Evolutionary conservation across 2,797 vertebrate genomes (phyloP).

Genomic region (Sebastes goodei): DNA sequence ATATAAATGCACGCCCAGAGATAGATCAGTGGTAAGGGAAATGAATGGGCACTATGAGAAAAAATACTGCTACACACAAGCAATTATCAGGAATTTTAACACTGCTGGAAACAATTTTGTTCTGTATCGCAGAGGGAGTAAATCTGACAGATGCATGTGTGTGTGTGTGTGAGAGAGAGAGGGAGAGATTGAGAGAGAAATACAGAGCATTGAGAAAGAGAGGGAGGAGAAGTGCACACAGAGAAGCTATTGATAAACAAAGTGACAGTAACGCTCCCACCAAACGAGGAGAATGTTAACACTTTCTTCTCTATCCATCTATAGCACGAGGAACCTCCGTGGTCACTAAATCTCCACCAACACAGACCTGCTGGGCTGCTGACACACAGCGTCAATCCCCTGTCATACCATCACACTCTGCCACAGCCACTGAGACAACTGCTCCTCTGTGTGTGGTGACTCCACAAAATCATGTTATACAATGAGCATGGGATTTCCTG

Average conservation of each 20-base stretch:
- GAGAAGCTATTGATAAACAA: conserved; percentile 75
- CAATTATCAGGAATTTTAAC: conserved; percentile 25
- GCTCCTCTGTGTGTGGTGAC: conserved; percentile 26
- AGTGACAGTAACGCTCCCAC: conserved; percentile 60
- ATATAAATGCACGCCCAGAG: not conserved
- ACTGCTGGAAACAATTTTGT: conserved; percentile 20
- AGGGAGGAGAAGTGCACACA: conserved; percentile 60
- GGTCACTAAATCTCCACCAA: conserved; percentile 22
- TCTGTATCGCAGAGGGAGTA: conserved; percentile 4
- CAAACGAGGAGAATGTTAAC: conserved; percentile 61
- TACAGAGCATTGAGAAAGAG: conserved; percentile 37
- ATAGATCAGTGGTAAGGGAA: not conserved
- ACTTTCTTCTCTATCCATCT: conserved; percentile 37
- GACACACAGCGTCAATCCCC: conserved; percentile 49
- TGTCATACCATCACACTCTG: conserved; percentile 30
- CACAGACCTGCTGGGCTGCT: conserved; percentile 42
- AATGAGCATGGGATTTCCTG: conserved; percentile 40
- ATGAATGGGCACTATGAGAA: not conserved
- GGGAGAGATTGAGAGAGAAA: conserved; percentile 5
- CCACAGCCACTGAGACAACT: conserved; percentile 27
- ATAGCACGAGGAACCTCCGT: not conserved
- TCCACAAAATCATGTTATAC: conserved; percentile 46
- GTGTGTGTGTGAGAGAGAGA: not conserved
- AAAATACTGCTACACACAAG: not conserved
- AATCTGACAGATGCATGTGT: conserved; percentile 24